Base-by-base conservation (phyloP, 2,888 invertebrate species). In the Drosophila bunnanda region DNA sequence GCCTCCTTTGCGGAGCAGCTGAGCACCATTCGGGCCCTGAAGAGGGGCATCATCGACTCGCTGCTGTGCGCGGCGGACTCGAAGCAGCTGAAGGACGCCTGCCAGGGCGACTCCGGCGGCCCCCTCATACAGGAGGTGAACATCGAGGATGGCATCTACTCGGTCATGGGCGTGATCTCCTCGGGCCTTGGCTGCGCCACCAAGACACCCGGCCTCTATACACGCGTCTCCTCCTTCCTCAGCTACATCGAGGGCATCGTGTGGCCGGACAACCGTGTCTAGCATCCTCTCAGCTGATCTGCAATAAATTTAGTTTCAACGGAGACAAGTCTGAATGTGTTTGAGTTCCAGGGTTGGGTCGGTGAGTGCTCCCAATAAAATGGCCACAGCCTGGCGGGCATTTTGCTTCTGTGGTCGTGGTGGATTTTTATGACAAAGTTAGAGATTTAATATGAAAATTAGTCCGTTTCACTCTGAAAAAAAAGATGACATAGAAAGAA, bases 191-290 rank as follows among this genome's bases (percentile, higher is more conserved):
- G 90, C 5, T 92, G 92, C 72, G 91, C 85, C 13, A 80, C 88
- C 0, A 60, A 73, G 13, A 85, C 90, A 0, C 92, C 92, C 2
- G 91, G 91, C 2, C 82, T 92, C 2, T 92, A 91, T 61, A 87
- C 91, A 4, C 80, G 91, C 9, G 92, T 92, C 2, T 81, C 91
- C 4, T 77, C 86, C 38, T 92, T 87, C 69, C 67, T 92, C 74
- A 89, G 91, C 46, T 92, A 82, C 68, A 91, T 92, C 43, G 92
- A 92, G 73, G 56, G 61, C 15, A 67, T 89, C n/a, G 92, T 91
- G n/a, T 92, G 92, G 92, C 89, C 89, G 56, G 39, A 34, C 4
- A 62, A 56, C 2, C 60, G 60, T 2, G 60, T 70, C 10, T 68
- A 43, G 43, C 4, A n/a, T 22, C n/a, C n/a, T 39, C 54, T 39